Evolutionary conservation across 2,113 vertebrate genomes (phyloP).

Genomic region (Phyllopteryx taeniolatus): DNA sequence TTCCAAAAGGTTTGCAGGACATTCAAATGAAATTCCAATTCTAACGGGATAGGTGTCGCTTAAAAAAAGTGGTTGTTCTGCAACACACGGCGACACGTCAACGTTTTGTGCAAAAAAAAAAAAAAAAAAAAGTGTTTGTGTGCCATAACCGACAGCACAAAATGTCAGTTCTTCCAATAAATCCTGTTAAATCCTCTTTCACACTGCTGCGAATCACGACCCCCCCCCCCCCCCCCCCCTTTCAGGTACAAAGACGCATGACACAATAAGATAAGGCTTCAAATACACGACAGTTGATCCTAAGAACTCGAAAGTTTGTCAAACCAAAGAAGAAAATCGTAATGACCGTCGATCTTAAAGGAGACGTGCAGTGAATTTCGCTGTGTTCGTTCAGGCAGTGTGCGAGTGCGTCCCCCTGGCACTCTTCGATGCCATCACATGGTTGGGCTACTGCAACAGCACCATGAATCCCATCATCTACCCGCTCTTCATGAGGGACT

Average conservation of each 20-base stretch:
- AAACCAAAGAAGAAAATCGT: neutral
- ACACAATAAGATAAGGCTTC: neutral
- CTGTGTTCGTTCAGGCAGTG: constrained; percentile 72
- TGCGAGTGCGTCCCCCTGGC: constrained; percentile 81
- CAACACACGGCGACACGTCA: no score
- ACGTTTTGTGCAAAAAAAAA: no score
- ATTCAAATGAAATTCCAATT: no score
- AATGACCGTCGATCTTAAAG: neutral
- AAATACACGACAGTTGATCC: neutral
- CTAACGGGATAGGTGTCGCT: no score
- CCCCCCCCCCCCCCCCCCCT: no score
- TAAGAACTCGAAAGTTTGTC: neutral
- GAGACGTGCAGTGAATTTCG: neutral
- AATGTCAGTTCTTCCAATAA: neutral
- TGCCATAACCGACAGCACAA: neutral
- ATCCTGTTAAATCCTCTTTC: neutral
- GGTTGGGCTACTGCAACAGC: constrained; percentile 98
- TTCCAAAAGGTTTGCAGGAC: no score
- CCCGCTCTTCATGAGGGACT: constrained; percentile 96
- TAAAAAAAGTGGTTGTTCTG: no score
- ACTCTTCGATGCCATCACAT: constrained; percentile 90
- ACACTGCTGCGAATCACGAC: neutral
- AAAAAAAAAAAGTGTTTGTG: no score
- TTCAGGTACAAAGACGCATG: neutral
- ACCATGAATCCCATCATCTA: constrained; percentile 99